Conservation (phyloP, 1,140 invertebrate species). For the Apolygus lucorum region DNA sequence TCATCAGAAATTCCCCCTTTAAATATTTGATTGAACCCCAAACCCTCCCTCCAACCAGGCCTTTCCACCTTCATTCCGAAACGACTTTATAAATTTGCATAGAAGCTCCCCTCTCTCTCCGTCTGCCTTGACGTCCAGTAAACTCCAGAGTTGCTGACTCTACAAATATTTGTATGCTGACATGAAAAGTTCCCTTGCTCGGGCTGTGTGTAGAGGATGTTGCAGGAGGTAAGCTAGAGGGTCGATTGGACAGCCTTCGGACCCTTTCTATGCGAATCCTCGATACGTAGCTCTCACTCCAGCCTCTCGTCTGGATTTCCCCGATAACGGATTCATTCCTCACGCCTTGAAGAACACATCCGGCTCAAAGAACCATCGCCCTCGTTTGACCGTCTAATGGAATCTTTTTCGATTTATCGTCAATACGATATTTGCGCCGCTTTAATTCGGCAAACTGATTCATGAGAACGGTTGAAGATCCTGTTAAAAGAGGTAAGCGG, state of each 20-base stretch:
- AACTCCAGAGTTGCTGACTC: not conserved
- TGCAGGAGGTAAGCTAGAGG: not conserved
- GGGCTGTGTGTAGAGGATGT: not conserved
- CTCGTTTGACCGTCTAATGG: not conserved
- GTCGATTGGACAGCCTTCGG: not conserved
- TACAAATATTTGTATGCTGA: not conserved
- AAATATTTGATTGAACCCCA: not conserved
- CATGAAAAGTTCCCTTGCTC: not conserved
- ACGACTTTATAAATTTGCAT: not conserved
- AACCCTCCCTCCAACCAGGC: not conserved
- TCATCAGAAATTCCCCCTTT: not conserved
- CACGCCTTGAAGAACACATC: not conserved
- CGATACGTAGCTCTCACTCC: not conserved
- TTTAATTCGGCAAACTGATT: too few species aligned
- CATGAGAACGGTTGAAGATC: too few species aligned
- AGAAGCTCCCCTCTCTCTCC: not conserved
- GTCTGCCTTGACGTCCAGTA: too few species aligned
- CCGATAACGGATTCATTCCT: not conserved
- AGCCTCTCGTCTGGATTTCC: not conserved
- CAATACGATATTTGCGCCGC: not conserved
- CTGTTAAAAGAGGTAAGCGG: too few species aligned
- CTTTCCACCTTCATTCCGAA: not conserved
- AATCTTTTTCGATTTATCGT: too few species aligned
- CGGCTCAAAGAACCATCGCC: not conserved
- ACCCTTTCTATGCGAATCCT: not conserved